Base-by-base conservation (phyloP, 2,888 invertebrate species). In the Acrobeloides nanus region DNA sequence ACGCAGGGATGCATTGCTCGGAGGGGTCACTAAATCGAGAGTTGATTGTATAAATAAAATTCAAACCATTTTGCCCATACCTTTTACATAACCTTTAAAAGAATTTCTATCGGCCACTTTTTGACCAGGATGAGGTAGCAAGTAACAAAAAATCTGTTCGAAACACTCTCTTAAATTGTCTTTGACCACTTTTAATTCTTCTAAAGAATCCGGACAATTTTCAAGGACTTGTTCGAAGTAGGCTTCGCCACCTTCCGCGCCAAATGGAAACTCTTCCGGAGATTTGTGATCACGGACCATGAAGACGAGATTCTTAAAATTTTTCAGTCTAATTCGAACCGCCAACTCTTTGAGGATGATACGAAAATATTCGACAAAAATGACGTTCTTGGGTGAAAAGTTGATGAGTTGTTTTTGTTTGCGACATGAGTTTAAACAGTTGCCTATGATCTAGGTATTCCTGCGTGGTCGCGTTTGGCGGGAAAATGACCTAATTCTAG, bases 231-330 rank as follows among this genome's bases (percentile, higher is more conserved):
- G 55, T 10, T 55, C 54, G 35, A 70, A 38, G 29, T 61, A 65
- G 20, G 48, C 44, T 2, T 51, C 44, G 1, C 70, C 70, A 12
- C 66, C 67, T 12, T 61, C 60, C 25, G 54, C 48, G 1, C 70
- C 69, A 38, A 59, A 67, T 6, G 57, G 52, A 48, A 51, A 60
- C 23, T 71, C 67, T 33, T 70, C 70, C 18, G 60, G 59, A 78
- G 63, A 81, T 81, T 79, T 82, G 80, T 62, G 72, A 41, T 71
- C 71, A 12, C 73, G 59, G 6, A 72, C 63, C 23, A 70, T 57
- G 44, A 73, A 72, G n/a, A 61, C 57, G 17, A 72, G 46, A 6
- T 61, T 51, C 68, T 72, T 48, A 40, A 67, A 54, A n/a, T n/a
- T n/a, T n/a, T n/a, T n/a, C n/a, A n/a, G n/a, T n/a, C 20, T n/a